Conservation (phyloP, 2,888 invertebrate genomes). For the Eupsilia transversa region DNA sequence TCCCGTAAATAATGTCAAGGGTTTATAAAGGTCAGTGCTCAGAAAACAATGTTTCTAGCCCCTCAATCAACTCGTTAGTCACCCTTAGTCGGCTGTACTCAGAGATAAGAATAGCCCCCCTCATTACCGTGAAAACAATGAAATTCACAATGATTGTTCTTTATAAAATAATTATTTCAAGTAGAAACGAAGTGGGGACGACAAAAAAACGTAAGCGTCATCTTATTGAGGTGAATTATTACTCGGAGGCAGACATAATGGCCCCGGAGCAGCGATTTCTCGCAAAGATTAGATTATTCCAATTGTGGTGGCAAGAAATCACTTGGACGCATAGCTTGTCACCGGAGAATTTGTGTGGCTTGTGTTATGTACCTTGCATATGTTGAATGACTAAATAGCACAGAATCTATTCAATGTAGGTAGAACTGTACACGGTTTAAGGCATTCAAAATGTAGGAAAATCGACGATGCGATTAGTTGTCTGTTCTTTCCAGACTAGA, state of each 20-base stretch:
- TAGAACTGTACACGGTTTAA: background rate
- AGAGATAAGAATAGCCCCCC: slow-evolving; percentile 61
- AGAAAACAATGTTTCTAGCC: slow-evolving; percentile 49
- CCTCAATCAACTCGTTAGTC: slow-evolving; percentile 64
- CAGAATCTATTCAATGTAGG: slow-evolving; percentile 9
- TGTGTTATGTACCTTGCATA: slow-evolving; percentile 40
- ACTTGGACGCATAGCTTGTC: slow-evolving; percentile 80
- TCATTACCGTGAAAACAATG: slow-evolving; percentile 68
- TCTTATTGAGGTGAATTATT: slow-evolving; percentile 67
- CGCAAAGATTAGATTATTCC: slow-evolving; percentile 80
- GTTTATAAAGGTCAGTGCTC: slow-evolving; percentile 19
- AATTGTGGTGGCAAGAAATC: slow-evolving; percentile 78
- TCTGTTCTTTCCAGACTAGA: background rate
- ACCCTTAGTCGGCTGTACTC: slow-evolving; percentile 59
- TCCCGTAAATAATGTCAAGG: slow-evolving; percentile 13
- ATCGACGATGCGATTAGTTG: no score
- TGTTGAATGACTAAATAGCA: slow-evolving; percentile 35
- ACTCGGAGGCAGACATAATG: slow-evolving; percentile 73
- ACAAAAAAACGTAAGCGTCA: slow-evolving; percentile 60
- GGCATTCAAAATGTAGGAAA: background rate
- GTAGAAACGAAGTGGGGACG: slow-evolving; percentile 45
- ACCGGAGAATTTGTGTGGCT: slow-evolving; percentile 69
- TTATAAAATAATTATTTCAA: slow-evolving; percentile 67
- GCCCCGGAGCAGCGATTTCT: slow-evolving; percentile 74
- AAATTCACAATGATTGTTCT: slow-evolving; percentile 66